These are phyloP conservation scores for Hirundichthys speculiger DNA, from an alignment of 2,113 vertebrate species.

Conservation along the genomic window DNA sequence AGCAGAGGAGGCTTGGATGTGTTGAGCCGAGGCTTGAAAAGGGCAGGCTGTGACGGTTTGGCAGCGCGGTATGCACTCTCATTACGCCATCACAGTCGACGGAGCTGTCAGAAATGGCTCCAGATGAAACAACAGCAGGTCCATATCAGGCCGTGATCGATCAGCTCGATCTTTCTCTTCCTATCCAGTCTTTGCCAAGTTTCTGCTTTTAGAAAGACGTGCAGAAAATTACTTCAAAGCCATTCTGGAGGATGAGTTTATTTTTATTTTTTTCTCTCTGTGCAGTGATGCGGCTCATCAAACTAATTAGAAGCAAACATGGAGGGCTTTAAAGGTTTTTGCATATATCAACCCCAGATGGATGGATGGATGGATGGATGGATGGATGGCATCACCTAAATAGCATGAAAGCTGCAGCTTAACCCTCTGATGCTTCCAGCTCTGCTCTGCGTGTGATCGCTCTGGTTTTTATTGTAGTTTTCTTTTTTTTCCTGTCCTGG, in stretches of 20 bases:
- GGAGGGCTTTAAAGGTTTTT: neutral
- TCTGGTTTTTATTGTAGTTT: too few relatives aligned
- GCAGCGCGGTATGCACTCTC: conserved; percentile 26
- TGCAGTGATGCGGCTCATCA: neutral
- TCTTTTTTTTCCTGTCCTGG: too few relatives aligned
- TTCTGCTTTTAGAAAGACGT: conserved; percentile 25
- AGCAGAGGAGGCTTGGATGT: conserved; percentile 24
- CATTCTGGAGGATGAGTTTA: conserved; percentile 9
- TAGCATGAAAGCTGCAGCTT: conserved; percentile 34
- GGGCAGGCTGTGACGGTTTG: conserved; percentile 48
- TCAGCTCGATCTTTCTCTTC: conserved; percentile 23
- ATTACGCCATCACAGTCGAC: conserved; percentile 40
- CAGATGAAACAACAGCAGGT: conserved; percentile 32
- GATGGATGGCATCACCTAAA: conserved; percentile 30
- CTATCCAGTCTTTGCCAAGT: conserved; percentile 14
- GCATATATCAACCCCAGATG: neutral
- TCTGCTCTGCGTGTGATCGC: neutral
- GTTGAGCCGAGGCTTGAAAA: conserved; percentile 46
- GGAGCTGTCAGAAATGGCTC: conserved; percentile 40
- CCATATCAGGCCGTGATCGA: conserved; percentile 25
- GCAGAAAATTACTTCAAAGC: conserved; percentile 49
- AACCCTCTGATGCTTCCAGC: conserved; percentile 34
- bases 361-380: conserved; percentile 27
- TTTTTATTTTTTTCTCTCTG: too few relatives aligned
- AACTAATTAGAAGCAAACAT: conserved; percentile 8